phyloP scores from a whole-genome alignment of 2,888 invertebrate species.

The Opisthograptis luteolata region DNA sequence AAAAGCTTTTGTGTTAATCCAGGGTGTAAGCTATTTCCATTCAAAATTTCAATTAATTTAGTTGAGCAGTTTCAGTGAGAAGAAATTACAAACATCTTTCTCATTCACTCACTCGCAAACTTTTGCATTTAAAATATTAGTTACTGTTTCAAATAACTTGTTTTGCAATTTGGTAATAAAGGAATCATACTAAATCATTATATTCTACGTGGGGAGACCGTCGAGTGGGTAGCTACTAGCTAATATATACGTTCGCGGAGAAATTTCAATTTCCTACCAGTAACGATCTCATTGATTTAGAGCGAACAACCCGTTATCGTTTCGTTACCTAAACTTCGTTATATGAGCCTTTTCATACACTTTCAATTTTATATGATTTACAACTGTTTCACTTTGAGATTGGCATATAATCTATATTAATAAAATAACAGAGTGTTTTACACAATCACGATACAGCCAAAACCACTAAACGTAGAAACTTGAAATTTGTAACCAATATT shows the following conservation, averaged over 20 bases:
- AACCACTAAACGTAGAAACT: no score
- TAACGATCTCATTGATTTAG: conserved; percentile 59
- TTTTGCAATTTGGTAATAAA: no score
- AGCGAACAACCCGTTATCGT: conserved; percentile 36
- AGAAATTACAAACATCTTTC: no score
- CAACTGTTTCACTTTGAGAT: conserved; percentile 39
- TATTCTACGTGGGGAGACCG: conserved; percentile 33
- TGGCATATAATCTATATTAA: conserved; percentile 32
- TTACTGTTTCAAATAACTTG: conserved; percentile 25
- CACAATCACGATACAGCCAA: no score
- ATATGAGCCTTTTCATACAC: conserved; percentile 33
- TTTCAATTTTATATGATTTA: conserved; percentile 42
- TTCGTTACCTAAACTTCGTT: conserved; percentile 27
- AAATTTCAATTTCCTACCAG: conserved; percentile 69
- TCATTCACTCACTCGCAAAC: no score
- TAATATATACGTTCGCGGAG: conserved; percentile 51
- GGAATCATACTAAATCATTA: conserved; percentile 41
- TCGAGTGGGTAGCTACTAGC: not conserved
- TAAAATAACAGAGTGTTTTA: conserved; percentile 4
- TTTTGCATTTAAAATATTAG: no score
- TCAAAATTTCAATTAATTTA: no score
- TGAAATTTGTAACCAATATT: not conserved
- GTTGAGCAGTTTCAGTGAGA: no score
- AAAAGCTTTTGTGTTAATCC: no score
- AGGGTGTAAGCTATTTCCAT: no score